Evolutionary conservation across 2,888 invertebrate species (phyloP).

Genomic region (Quadroppia sp.): DNA sequence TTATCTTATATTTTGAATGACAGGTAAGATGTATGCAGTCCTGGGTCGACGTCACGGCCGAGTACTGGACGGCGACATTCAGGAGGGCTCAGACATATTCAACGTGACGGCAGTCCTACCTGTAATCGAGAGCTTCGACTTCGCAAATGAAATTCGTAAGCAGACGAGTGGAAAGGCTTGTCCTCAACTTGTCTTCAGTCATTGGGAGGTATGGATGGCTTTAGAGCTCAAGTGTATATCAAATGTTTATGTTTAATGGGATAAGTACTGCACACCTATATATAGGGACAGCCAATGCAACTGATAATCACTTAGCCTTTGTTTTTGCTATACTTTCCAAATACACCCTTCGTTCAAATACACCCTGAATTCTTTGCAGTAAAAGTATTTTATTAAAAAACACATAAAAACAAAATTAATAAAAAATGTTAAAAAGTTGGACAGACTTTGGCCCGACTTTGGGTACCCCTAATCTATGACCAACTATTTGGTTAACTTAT

Average conservation of each 20-base stretch:
- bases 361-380: too few relatives aligned
- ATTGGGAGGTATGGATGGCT: constrained; percentile 78
- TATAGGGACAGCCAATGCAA: too few relatives aligned
- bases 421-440: too few relatives aligned
- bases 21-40: constrained; percentile 82
- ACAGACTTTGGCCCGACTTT: too few relatives aligned
- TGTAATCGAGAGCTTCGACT: constrained; percentile 92
- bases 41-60: constrained; percentile 81
- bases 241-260: constrained; percentile 31
- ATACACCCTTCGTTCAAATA: too few relatives aligned
- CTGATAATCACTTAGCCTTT: too few relatives aligned
- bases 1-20: constrained; percentile 38
- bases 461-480: constrained; percentile 16
- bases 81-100: constrained; percentile 76
- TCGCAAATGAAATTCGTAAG: constrained; percentile 88
- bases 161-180: constrained; percentile 93
- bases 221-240: background rate
- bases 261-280: constrained; percentile 22
- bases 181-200: constrained; percentile 91
- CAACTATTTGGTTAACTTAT: background rate
- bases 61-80: constrained; percentile 81
- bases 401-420: too few relatives aligned
- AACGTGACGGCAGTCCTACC: constrained; percentile 83
- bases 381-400: too few relatives aligned
- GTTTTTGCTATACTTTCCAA: too few relatives aligned